Percentiles rank a stretch among this genome's conserved stretches.
These are phyloP conservation scores for Paratilapia polleni DNA, from an alignment of 2,113 vertebrate genomes.

Conservation along the genomic window DNA sequence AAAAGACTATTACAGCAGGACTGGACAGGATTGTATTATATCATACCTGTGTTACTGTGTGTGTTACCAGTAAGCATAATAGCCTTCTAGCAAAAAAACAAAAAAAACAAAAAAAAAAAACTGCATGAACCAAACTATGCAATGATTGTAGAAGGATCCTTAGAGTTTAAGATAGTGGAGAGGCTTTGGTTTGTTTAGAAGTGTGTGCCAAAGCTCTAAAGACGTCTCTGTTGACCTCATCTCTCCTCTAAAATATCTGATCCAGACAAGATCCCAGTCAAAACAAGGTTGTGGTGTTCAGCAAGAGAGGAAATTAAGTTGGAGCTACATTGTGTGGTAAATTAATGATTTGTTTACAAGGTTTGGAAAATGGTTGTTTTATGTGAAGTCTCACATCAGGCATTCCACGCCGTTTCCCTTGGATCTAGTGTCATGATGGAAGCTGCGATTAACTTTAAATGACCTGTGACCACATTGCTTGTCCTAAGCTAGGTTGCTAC, in stretches of 20 bases:
- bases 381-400: not conserved
- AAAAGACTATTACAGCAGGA: not conserved
- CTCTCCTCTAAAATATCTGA: slow-evolving; percentile 43
- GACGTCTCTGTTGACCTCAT: slow-evolving; percentile 31
- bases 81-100: not conserved
- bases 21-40: not conserved
- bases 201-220: not conserved
- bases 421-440: accelerated
- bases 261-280: slow-evolving; percentile 48
- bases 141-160: not conserved
- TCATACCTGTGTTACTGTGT: not conserved
- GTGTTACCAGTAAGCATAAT: not conserved
- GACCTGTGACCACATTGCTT: slow-evolving; percentile 7
- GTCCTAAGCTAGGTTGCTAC: slow-evolving; percentile 9
- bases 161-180: not conserved
- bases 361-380: not conserved
- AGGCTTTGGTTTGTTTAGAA: slow-evolving; percentile 16
- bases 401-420: not conserved
- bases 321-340: not conserved
- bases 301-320: slow-evolving; percentile 7
- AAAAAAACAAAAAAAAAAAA: no score
- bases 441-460: slow-evolving; percentile 3
- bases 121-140: not conserved
- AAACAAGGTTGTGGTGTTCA: slow-evolving; percentile 16
- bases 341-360: slow-evolving; percentile 23